These are phyloP conservation scores for Mizuhopecten yessoensis DNA, from an alignment of 1,140 invertebrate genomes.

Conservation along the genomic window DNA sequence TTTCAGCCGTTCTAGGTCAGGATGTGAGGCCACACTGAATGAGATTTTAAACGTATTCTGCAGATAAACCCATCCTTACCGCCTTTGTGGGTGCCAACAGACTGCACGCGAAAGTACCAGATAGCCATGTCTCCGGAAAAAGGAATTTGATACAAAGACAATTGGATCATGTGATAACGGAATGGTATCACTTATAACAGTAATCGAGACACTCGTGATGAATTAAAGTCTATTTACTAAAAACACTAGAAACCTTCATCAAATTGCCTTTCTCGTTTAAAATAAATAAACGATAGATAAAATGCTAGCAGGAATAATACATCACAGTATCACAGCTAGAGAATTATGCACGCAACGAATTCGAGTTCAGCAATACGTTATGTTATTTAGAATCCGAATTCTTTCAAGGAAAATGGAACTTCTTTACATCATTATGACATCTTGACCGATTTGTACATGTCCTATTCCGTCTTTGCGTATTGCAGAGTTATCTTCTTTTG, in stretches of 20 bases:
- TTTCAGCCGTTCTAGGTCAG: constrained; percentile 5
- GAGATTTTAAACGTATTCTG: background rate
- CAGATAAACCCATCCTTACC: background rate
- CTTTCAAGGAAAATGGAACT: no score
- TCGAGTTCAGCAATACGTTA: no score
- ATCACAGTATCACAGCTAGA: background rate
- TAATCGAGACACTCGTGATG: background rate
- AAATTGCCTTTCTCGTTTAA: background rate
- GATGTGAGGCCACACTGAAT: background rate
- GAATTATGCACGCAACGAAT: background rate
- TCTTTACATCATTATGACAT: no score
- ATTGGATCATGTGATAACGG: background rate
- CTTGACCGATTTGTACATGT: background rate
- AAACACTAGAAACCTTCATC: background rate
- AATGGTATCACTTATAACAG: background rate
- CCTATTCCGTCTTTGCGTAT: no score
- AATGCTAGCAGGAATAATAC: background rate
- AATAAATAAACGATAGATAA: constrained; percentile 1
- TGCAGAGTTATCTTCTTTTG: no score
- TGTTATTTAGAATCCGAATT: no score
- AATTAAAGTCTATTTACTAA: background rate
- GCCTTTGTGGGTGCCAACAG: background rate
- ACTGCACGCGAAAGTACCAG: background rate
- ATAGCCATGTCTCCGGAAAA: background rate
- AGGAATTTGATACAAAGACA: background rate